Conservation (phyloP, 53 echinoderm and acorn worm genomes). For the Zoroaster sp. region DNA sequence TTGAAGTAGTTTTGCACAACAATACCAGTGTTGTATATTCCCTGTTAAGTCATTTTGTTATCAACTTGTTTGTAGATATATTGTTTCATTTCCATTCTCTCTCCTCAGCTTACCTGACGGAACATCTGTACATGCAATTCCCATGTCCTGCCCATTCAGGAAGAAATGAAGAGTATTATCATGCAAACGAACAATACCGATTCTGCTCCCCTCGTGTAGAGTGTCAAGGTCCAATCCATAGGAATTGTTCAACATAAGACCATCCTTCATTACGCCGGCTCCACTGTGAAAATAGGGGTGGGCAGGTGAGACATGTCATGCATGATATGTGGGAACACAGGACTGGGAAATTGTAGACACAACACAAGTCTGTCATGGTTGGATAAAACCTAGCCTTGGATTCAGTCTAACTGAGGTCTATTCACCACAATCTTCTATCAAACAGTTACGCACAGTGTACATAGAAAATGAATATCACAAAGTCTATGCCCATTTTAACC, state of each 20-base stretch:
- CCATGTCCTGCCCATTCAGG: conserved; percentile 80
- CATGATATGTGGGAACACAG: not conserved
- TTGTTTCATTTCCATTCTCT: not conserved
- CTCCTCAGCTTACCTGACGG: conserved; percentile 66
- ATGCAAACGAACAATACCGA: conserved; percentile 66
- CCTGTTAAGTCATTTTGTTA: too few relatives aligned
- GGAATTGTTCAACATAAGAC: conserved; percentile 82
- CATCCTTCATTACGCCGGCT: conserved; percentile 86
- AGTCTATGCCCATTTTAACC: too few relatives aligned
- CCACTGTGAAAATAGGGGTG: conserved; percentile 65
- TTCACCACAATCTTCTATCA: too few relatives aligned
- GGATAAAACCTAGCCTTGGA: too few relatives aligned
- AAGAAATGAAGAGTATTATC: conserved; percentile 79
- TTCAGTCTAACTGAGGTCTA: too few relatives aligned
- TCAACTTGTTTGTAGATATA: too few relatives aligned
- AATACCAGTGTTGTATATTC: too few relatives aligned
- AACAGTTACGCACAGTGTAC: too few relatives aligned
- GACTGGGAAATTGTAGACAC: too few relatives aligned
- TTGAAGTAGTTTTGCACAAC: too few relatives aligned
- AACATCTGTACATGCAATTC: conserved; percentile 84
- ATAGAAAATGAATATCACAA: too few relatives aligned
- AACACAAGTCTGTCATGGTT: too few relatives aligned
- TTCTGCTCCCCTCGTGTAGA: conserved; percentile 66
- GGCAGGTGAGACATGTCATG: not conserved
- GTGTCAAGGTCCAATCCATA: conserved; percentile 89